A percentile compares a stretch with the other conserved stretches of the same genome.
Conservation (phyloP, 2,888 invertebrate species). For the Stenolophus ochropezus region DNA sequence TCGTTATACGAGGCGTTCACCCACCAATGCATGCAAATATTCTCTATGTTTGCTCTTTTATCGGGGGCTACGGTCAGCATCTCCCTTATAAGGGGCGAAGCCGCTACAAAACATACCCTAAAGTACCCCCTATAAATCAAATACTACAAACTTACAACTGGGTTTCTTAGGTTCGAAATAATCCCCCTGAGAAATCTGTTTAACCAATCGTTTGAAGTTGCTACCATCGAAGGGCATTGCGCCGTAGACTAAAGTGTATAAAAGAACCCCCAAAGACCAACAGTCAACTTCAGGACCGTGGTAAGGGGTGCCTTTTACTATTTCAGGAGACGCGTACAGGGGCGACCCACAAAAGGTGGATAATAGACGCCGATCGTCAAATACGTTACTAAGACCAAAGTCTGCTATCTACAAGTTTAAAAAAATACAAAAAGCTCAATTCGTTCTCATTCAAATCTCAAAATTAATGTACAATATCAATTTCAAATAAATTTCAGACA, state of each 20-base stretch:
- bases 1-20: constrained; percentile 90
- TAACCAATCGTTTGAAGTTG: constrained; percentile 96
- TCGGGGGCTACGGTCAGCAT: constrained; percentile 95
- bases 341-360: constrained; percentile 98
- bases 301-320: constrained; percentile 97
- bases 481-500: no score
- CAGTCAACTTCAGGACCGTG: constrained; percentile 97
- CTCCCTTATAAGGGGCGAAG: constrained; percentile 93
- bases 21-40: constrained; percentile 98
- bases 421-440: no score
- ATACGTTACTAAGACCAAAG: constrained; percentile 98
- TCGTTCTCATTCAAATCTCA: no score
- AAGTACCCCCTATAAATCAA: constrained; percentile 2
- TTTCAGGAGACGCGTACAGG: constrained; percentile 97
- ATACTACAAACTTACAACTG: constrained; percentile 80
- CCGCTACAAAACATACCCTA: constrained; percentile 78
- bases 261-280: constrained; percentile 87
- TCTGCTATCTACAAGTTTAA: constrained; percentile 88
- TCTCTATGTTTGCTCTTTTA: constrained; percentile 92
- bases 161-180: constrained; percentile 97
- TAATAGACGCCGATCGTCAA: constrained; percentile 88
- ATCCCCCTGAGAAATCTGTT: constrained; percentile 97
- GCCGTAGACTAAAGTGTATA: constrained; percentile 96
- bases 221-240: constrained; percentile 99
- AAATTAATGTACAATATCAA: no score